Base-by-base conservation (phyloP, 2,888 invertebrate genomes). In the Adela reaumurella region DNA sequence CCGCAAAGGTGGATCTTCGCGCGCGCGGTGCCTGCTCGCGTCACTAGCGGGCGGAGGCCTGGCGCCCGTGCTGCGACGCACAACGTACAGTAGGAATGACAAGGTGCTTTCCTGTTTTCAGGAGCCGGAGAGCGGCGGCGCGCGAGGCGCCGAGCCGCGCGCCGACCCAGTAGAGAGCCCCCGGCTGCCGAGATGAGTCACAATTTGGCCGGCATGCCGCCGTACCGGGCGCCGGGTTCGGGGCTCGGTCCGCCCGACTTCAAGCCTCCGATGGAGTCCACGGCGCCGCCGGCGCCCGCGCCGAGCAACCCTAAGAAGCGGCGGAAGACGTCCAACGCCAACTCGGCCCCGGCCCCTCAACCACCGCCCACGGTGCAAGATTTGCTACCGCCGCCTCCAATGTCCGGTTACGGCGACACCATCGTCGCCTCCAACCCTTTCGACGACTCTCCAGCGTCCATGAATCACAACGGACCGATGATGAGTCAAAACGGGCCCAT, bases 371-470 rank as follows among this genome's bases (percentile, higher is more conserved):
- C 87, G 51, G 86, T 84, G 62, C 89, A 87, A 60, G 88, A 92
- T 69, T 87, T 92, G 62, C 74, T 94, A 54, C 83, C 93, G 58
- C 94, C 94, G 44, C 94, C 94, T 19, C 86, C 88, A 2, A 81
- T 93, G 61, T 88, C 91, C 45, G 93, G 93, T 56, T 94, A 92
- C 71, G 94, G 94, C 35, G 95, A 95, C 65, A 95, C 94, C 51
- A 93, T 96, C 63, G 89, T 94, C 53, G 95, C 95, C 50, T 94
- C 93, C 54, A 96, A 96, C 74, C 95, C 95, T 41, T 96, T 96
- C 68, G 95, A 96, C 73, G 95, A 96, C 67, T 90, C 91, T 48
- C 92, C 91, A 46, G 83, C 83, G 46, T 84, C 83, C 46, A 77
- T 82, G 46, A 71, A 79, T 55, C 71, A 83, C 65, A 80, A 81